Base-by-base conservation (phyloP, 2,888 invertebrate species). In the Carcina quercana region DNA sequence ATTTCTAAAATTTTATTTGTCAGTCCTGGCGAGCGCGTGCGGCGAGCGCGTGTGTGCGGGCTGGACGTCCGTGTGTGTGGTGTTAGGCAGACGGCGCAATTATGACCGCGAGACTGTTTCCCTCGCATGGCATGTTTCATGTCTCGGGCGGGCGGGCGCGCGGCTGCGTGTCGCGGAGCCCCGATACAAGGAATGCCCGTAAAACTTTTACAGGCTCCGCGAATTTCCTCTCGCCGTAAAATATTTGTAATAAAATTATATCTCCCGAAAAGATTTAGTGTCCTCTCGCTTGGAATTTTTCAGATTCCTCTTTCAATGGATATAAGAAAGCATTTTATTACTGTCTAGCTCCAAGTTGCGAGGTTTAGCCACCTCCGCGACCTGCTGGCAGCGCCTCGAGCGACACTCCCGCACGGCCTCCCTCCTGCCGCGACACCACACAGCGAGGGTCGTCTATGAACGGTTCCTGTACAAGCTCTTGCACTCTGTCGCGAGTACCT, bases 191-290 rank as follows among this genome's bases (percentile, higher is more conserved):
- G 43, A 45, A 45, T 50, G 30, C 43, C 45, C 59, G 50, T 74
- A 72, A 69, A 72, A 62, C 32, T 68, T 74, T 72, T 68, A n/a
- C n/a, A 72, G 65, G 58, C 41, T 41, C 45, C 50, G 56, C 50
- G 56, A 58, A 57, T 59, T 50, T 51, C 42, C 35, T 36, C 42
- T 38, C 36, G 49, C 49, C 62, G 54, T 71, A 71, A 71, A 71
- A 70, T 66, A 64, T 64, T 52, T 46, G 59, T 59, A 66, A 67
- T 72, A 74, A 72, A 67, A 67, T 67, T 61, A 67, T 69, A 64
- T 66, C 61, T 52, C 45, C 39, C 46, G 51, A 55, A 53, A 51
- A 53, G 50, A 52, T 47, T 43, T 35, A 46, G 40, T 37, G 35
- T 12, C 32, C 32, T 22, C 19, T 30, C 35, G 33, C 12, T 19